Percentiles rank a stretch among this genome's conserved stretches.
These are phyloP conservation scores for Cirrhinus mrigala DNA, from an alignment of 2,797 vertebrate genomes.

Conservation along the genomic window DNA sequence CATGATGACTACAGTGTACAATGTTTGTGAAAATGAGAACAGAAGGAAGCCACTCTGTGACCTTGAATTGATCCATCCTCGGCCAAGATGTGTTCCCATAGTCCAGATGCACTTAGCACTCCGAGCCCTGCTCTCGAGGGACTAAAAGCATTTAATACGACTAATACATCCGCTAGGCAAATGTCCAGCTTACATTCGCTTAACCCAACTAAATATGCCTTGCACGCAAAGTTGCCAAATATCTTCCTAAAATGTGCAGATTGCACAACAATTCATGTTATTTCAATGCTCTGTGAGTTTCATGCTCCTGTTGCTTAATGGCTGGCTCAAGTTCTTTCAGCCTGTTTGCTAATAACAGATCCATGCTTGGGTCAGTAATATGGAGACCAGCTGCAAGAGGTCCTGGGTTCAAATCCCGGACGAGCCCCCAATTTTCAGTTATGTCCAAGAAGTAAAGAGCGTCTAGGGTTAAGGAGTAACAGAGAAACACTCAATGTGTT, in stretches of 20 bases:
- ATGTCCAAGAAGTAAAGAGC: too few relatives aligned
- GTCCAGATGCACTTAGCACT: constrained; percentile 51
- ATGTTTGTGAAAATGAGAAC: constrained; percentile 9
- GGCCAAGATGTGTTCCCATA: constrained; percentile 50
- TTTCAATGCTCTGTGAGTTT: background rate
- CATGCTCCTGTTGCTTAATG: too few relatives aligned
- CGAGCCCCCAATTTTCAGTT: too few relatives aligned
- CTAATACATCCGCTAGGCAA: constrained; percentile 54
- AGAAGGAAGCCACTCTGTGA: constrained; percentile 49
- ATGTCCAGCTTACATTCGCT: constrained; percentile 25
- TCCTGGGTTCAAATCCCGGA: too few relatives aligned
- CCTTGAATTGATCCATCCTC: constrained; percentile 49
- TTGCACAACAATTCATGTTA: background rate
- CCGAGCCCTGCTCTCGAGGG: constrained; percentile 41
- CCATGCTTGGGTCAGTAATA: too few relatives aligned
- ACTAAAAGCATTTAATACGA: constrained; percentile 56
- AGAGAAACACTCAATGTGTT: background rate
- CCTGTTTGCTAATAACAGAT: too few relatives aligned
- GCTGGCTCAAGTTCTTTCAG: too few relatives aligned
- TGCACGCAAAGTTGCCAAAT: constrained; percentile 8
- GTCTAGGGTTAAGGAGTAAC: too few relatives aligned
- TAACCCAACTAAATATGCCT: constrained; percentile 23
- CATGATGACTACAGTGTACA: background rate
- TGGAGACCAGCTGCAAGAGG: too few relatives aligned
- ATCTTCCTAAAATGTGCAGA: background rate